Base-by-base conservation (phyloP, 2,888 invertebrate species). In the Allophyes oxyacanthae region DNA sequence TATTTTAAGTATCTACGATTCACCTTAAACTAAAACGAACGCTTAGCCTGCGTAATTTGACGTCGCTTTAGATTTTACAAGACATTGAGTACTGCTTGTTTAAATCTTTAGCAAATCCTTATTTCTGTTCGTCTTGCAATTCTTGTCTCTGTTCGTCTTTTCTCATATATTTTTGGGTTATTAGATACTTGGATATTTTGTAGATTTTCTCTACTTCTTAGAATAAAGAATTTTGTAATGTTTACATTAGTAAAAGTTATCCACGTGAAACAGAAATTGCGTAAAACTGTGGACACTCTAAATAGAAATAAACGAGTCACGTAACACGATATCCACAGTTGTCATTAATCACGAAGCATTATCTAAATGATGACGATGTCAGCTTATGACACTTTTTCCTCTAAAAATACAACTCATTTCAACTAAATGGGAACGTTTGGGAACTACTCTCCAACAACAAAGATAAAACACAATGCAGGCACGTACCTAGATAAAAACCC, bases 1-100 rank as follows among this genome's bases (percentile, higher is more conserved):
- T 73, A 63, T 56, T 50, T 26, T 15, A 58, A 53, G 52, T 69
- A 56, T 50, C 42, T 59, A 53, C 41, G 36, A 50, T 61, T 58
- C 34, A 52, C 13, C 52, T 48, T 69, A 52, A 58, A 74, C 71
- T 61, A 64, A 70, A 54, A 44, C 26, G 44, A 58, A 58, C 36
- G 43, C 46, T 71, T 64, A 46, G 26, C 49, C 41, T 20, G 33
- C 32, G 20, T 57, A 70, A 70, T 62, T 62, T 54, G 13, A 55
- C 43, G 43, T 37, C 26, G 26, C 38, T 64, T 70, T 64, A 55
- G 20, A 64, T 54, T 63, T 63, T 64, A 51, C 49, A 52, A 56
- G 48, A 42, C 43, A 34, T n/a, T n/a, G 13, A 50, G 13, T 44
- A 28, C 28, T 8, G 14, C 36, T 51, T 44, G 37, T 42, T 40